Evolutionary conservation across 1,140 invertebrate genomes (phyloP), one percentile per base, ranked within the genome.

Genomic region (Trichogramma pretiosum): DNA sequence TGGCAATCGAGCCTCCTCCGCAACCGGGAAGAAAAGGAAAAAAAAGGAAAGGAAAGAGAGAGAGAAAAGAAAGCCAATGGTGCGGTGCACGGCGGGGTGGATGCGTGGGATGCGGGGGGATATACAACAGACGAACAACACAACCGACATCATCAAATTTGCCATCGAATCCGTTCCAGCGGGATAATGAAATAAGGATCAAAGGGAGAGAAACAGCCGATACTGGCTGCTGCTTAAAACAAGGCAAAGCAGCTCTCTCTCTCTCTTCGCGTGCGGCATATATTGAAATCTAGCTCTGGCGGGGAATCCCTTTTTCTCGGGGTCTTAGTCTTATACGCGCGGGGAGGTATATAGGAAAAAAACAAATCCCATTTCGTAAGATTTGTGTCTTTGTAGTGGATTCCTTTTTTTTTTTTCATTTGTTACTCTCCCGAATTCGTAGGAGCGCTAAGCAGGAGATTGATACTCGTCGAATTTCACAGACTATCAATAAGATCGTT

Each of bases 101-200:
- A 34, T 19, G 18, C n/a, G n/a, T 18, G 16, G 26, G 22, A 33
- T 1, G 13, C 10, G 17, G 54, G 53, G 39, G 54, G 56, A 66
- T n/a, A n/a, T n/a, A n/a, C n/a, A n/a, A n/a, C n/a, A n/a, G n/a
- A n/a, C n/a, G n/a, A n/a, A n/a, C n/a, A n/a, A n/a, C n/a, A n/a
- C n/a, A n/a, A n/a, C n/a, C n/a, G n/a, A 34, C 4, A 28, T 28
- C 24, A 11, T 28, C 24, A 64, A 67, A 67, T 68, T 65, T 67
- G 63, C 65, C 62, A 70, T 59, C 62, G 58, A 60, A 63, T 62
- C n/a, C 38, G 24, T 41, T 24, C 47, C 56, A 48, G 48, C 51
- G 54, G 53, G 57, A 62, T 67, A 69, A 68, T 67, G 65, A 67
- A 70, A 67, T 69, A 69, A 70, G 67, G 65, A 69, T 70, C 65